Evolutionary conservation across 2,797 vertebrate genomes (phyloP), one percentile per base, ranked within the genome.

Genomic region (Crocidura indochinensis): DNA sequence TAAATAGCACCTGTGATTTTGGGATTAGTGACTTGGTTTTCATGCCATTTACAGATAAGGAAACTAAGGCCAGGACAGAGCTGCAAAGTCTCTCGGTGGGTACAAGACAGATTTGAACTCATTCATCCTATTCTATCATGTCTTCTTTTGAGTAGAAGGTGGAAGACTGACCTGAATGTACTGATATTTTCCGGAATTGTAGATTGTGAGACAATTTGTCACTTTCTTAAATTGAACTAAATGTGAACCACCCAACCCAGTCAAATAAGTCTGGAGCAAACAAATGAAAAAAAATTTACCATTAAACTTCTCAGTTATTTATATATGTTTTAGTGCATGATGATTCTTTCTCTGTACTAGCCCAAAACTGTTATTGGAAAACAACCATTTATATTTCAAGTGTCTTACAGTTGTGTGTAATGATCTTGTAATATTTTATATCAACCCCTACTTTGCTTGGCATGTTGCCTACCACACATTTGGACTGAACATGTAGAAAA

Each of bases 281-380:
- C 29, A 67, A 90, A 64, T 38, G 51, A 10, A 88, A 77, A 51
- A 87, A 22, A 74, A 65, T 20, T 67, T 4, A 31, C 19, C 22
- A 12, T 2, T 19, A 51, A 78, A 73, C 38, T 60, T 87, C 67
- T 31, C 11, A 15, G 20, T 72, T 65, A 27, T 65, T 81, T 95
- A 31, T 72, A 83, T 67, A 69, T 15, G 49, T 11, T 84, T 68
- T 53, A 56, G 10, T 11, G 0, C 38, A 22, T 1, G 46, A 12
- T 38, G 65, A 46, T 44, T 92, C 82, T 95, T 84, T 84, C 71
- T 75, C 85, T 67, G 67, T 31, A 51, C 53, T 65, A 64, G 85
- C 68, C 77, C 84, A n/a, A 88, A n/a, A 71, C n/a, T 64, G 76
- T 67, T 15, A 81, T 73, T 77, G 8, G 47, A 74, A 91, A 82